Conservation (phyloP, 2,797 vertebrate genomes). For the Neosilurus hyrtlii region DNA sequence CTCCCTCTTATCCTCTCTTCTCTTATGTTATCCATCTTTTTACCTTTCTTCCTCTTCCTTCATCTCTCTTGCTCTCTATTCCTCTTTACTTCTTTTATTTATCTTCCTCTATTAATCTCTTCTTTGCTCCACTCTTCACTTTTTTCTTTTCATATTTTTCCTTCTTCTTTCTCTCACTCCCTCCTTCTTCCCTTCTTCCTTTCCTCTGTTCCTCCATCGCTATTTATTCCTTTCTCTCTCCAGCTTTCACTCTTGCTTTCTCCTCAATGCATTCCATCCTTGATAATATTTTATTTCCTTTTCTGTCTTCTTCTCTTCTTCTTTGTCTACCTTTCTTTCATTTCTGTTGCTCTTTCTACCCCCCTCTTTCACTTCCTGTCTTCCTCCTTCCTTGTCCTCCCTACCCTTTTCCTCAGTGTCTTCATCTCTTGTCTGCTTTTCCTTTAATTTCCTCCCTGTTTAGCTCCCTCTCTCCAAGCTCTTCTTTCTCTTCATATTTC, state of each 20-base stretch:
- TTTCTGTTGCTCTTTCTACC: no score
- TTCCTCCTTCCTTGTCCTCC: no score
- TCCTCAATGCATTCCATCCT: no score
- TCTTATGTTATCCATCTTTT: neutral
- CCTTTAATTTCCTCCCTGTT: no score
- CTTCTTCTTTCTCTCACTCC: neutral
- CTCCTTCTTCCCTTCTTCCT: neutral
- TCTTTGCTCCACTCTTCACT: no score
- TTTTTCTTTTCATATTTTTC: neutral
- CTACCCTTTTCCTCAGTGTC: no score
- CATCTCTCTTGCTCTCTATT: neutral
- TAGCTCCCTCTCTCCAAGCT: neutral
- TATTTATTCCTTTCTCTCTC: neutral
- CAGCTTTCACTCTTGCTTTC: neutral
- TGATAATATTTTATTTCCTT: no score
- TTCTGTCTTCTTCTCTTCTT: neutral
- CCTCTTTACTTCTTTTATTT: neutral
- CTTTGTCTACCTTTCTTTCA: neutral
- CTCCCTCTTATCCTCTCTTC: neutral
- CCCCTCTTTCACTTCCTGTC: no score
- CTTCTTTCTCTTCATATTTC: neutral
- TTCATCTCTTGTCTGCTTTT: no score
- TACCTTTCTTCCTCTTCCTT: neutral
- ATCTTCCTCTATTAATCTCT: neutral
- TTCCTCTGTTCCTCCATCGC: neutral